These are phyloP conservation scores for Ectropis grisescens DNA, from an alignment of 1,140 invertebrate species.

Conservation along the genomic window DNA sequence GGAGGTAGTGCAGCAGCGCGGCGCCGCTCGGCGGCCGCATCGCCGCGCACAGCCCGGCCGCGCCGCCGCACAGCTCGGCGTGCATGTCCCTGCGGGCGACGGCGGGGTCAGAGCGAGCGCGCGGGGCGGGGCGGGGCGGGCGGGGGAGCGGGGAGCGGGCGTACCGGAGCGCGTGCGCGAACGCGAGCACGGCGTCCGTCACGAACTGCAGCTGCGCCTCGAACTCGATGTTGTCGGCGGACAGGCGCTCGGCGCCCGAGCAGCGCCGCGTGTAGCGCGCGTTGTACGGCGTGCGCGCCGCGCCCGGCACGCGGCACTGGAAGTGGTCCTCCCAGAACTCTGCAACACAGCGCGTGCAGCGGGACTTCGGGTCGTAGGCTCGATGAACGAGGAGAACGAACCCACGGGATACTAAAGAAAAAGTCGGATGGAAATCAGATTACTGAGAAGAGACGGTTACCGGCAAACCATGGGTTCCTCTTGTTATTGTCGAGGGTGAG, in stretches of 20 bases:
- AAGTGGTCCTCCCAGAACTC: constrained; percentile 97
- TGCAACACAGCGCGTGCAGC: too few species aligned
- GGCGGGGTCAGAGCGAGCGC: constrained; percentile 79
- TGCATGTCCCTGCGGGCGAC: constrained; percentile 83
- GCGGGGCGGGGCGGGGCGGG: constrained; percentile 90
- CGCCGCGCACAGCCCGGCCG: constrained; percentile 82
- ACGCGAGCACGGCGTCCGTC: constrained; percentile 93
- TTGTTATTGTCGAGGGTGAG: constrained; percentile 89
- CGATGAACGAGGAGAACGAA: too few species aligned
- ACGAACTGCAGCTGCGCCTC: constrained; percentile 94
- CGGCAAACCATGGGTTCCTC: constrained; percentile 94
- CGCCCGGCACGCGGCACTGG: constrained; percentile 83
- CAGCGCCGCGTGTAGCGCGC: constrained; percentile 76
- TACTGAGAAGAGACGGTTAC: too few species aligned
- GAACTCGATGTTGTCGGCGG: constrained; percentile 82
- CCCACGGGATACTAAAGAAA: too few species aligned
- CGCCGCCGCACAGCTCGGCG: constrained; percentile 78
- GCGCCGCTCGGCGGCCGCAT: constrained; percentile 92
- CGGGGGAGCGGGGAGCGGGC: constrained; percentile 4
- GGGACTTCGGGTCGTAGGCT: too few species aligned
- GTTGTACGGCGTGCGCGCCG: constrained; percentile 85
- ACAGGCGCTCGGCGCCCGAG: constrained; percentile 79
- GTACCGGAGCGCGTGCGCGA: constrained; percentile 89
- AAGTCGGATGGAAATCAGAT: too few species aligned
- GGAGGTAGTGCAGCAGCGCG: constrained; percentile 84